phyloP scores from a whole-genome alignment of 2,113 vertebrate species.

The Neolamprologus variostigma region DNA sequence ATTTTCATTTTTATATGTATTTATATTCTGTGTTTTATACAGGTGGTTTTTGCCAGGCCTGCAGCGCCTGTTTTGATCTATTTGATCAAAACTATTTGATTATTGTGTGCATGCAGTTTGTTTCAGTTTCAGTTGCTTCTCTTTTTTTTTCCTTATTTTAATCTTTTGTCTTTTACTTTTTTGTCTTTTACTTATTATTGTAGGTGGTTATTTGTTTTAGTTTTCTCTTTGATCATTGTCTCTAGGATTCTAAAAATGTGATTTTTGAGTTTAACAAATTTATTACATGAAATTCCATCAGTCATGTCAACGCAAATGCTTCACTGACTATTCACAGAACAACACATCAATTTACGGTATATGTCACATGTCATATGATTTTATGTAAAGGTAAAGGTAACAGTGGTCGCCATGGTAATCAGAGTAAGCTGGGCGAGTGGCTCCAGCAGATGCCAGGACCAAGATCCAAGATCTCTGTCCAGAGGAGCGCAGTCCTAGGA shows the following conservation, averaged over 20 bases:
- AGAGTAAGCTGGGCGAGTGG: not conserved
- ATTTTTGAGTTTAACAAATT: not conserved
- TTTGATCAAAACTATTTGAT: not conserved
- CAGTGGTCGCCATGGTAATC: not conserved
- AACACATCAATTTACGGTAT: not conserved
- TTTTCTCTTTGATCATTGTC: not conserved
- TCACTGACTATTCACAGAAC: not conserved
- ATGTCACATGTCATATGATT: not conserved
- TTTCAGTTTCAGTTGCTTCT: not conserved
- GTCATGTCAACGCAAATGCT: not conserved
- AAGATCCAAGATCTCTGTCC: not conserved
- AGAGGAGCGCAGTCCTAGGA: not conserved
- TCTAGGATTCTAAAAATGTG: not conserved
- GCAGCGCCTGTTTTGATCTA: not conserved
- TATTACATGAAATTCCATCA: not conserved
- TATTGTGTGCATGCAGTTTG: not conserved
- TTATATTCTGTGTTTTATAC: not conserved
- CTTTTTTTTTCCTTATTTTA: fast-evolving
- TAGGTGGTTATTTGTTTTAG: not conserved
- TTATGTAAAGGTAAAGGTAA: not conserved
- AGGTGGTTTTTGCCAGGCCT: not conserved
- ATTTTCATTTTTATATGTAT: not conserved
- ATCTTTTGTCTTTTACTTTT: not conserved
- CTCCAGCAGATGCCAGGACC: not conserved
- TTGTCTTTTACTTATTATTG: not conserved